Percentiles rank a stretch among this genome's conserved stretches.
Evolutionary conservation across 2,113 vertebrate genomes (phyloP).

Genomic region (Poicephalus gulielmi): DNA sequence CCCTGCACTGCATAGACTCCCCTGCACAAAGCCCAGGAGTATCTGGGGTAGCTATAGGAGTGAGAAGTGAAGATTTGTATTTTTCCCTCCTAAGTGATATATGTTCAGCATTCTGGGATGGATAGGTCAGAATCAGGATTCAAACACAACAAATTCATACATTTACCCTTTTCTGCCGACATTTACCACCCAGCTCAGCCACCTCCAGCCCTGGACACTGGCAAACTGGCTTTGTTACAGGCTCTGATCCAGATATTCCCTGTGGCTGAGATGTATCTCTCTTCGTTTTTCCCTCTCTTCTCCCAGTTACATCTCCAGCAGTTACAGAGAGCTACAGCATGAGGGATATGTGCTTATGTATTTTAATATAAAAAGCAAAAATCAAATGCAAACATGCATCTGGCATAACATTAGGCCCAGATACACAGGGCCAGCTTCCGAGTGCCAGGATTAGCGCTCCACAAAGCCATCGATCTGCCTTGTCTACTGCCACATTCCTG

Average conservation of each 20-base stretch:
- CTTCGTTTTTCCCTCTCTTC: background rate
- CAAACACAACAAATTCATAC: background rate
- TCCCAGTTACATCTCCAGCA: background rate
- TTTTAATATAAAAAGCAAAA: background rate
- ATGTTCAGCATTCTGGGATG: background rate
- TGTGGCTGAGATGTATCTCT: background rate
- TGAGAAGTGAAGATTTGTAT: background rate
- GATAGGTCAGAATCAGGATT: background rate
- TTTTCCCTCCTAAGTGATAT: background rate
- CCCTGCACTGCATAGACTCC: background rate
- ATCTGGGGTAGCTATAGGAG: background rate
- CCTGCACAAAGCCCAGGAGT: background rate
- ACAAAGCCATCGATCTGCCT: rapidly evolving
- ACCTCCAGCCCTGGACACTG: background rate
- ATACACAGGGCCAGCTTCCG: background rate
- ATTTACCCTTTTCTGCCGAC: rapidly evolving
- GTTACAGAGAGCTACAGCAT: background rate
- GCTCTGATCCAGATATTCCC: background rate
- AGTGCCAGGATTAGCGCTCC: background rate
- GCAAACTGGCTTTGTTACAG: background rate
- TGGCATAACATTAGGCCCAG: background rate
- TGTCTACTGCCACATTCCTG: background rate
- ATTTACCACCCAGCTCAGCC: background rate
- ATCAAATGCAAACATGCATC: background rate
- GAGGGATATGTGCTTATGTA: background rate